Percentiles rank a stretch among this genome's conserved stretches.
phyloP scores from a whole-genome alignment of 2,113 vertebrate genomes.

The Antigone vipio region DNA sequence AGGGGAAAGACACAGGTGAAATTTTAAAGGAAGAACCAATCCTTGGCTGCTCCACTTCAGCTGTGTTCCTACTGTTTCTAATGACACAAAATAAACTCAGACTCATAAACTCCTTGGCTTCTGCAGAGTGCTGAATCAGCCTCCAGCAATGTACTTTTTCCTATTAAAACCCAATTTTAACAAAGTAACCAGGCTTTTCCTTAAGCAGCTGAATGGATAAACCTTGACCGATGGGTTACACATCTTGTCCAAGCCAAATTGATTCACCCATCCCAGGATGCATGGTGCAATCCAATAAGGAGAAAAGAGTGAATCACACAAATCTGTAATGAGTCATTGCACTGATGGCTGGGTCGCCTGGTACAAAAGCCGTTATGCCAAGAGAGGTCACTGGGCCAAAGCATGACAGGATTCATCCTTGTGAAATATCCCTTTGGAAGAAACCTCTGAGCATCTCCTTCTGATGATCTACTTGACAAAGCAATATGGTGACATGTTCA shows the following conservation, averaged over 20 bases:
- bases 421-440: not conserved
- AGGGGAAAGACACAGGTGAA: not conserved
- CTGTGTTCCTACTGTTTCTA: not conserved
- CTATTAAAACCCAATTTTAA: not conserved
- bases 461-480: not conserved
- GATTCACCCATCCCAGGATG: not conserved
- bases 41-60: not conserved
- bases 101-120: not conserved
- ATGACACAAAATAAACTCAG: not conserved
- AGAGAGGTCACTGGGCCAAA: slow-evolving; percentile 1
- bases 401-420: not conserved
- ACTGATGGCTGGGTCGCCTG: not conserved
- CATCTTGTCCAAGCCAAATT: not conserved
- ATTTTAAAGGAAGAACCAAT: not conserved
- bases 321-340: not conserved
- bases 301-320: not conserved
- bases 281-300: not conserved
- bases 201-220: not conserved
- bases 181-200: not conserved
- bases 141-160: not conserved
- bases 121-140: not conserved
- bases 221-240: not conserved
- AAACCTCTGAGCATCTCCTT: not conserved
- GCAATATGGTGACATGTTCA: not conserved
- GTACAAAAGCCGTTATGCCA: not conserved